Evolutionary conservation across 1,140 invertebrate species (phyloP), one percentile per base, ranked within the genome.

Genomic region (Polyergus mexicanus): DNA sequence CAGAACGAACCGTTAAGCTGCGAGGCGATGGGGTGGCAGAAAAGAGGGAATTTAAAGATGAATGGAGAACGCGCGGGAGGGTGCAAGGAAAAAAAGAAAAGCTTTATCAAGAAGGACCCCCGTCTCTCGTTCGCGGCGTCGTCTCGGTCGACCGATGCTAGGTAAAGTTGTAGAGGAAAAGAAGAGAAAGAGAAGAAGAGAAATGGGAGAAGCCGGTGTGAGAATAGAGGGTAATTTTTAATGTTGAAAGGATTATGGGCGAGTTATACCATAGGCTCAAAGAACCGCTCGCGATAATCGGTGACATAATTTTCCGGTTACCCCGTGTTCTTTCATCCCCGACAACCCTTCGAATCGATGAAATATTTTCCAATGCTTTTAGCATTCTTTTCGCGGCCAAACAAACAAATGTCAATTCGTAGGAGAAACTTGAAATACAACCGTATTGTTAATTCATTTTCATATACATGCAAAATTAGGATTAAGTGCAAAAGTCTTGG

Each of bases 241-340:
- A 32, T 25, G 77, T 71, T 88, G 87, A 90, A 86, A 87, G 84
- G 87, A 89, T 91, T 87, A 88, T 84, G 76, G 84, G 35, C 86
- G 68, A 85, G 66, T 80, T 54, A 22, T n/a, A n/a, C 44, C 84
- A 19, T 51, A 32, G 62, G 35, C 38, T 76, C 63, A 72, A 86
- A 90, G 86, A 77, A 83, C 44, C 84, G 77, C n/a, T 32, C 58
- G 60, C 72, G 86, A 88, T 90, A 91, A 91, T 90, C 89, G 77
- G n/a, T 75, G 76, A 77, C 88, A 85, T 85, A 78, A 89, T 91
- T 90, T 88, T 85, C 66, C 63, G 81, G 5, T 80, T 71, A 77
- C 69, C 16, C 25, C 51, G 32, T 60, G 47, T 58, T 65, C 68
- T 84, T 47, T 74, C 72, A 38, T 63, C 32, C 47, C 22, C 28